phyloP scores from a whole-genome alignment of 2,113 vertebrate species.

The Nyctereutes procyonoides region DNA sequence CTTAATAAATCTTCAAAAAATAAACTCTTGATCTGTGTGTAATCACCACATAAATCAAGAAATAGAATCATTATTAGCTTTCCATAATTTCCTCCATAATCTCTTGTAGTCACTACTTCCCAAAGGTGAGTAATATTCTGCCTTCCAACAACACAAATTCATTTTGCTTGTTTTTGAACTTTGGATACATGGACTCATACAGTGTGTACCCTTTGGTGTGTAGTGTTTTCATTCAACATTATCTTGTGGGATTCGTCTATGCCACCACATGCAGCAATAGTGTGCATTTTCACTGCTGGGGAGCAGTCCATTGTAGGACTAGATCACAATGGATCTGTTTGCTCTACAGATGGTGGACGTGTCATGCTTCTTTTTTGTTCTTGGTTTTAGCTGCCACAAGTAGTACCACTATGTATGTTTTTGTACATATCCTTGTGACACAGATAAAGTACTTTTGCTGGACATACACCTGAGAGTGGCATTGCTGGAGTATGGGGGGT shows the following conservation, averaged over 20 bases:
- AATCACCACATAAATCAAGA: neutral
- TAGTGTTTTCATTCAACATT: neutral
- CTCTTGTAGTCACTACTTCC: neutral
- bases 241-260: neutral
- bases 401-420: neutral
- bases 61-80: neutral
- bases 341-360: neutral
- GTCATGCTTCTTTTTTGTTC: neutral
- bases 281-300: neutral
- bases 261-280: neutral
- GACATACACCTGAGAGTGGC: neutral
- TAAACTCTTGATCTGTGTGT: neutral
- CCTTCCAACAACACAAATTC: neutral
- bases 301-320: neutral
- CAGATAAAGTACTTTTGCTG: neutral
- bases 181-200: neutral
- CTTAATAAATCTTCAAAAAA: neutral
- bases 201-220: no score
- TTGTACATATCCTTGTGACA: neutral
- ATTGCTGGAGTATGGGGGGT: neutral
- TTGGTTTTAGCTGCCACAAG: neutral
- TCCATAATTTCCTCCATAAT: neutral
- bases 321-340: neutral
- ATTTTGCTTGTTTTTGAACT: neutral
- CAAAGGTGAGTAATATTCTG: neutral